phyloP scores from a whole-genome alignment of 2,113 vertebrate species.

The Cyprinodon brontotheroides region DNA sequence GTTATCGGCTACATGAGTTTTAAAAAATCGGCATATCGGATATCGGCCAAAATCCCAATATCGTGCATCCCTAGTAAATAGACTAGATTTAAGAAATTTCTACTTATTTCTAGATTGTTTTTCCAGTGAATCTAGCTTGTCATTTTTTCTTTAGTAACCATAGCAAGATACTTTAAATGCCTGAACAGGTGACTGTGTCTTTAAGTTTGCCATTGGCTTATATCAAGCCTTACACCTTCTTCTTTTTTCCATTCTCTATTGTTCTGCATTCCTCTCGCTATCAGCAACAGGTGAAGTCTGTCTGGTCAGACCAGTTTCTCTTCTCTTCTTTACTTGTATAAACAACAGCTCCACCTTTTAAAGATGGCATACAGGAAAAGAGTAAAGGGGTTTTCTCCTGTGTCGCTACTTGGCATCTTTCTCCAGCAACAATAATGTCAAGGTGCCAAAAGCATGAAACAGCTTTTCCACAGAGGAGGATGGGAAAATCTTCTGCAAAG shows the following conservation, averaged over 20 bases:
- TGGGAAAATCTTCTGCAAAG: constrained; percentile 11
- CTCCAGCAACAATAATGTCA: not conserved
- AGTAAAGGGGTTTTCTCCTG: not conserved
- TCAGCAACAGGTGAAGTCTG: constrained; percentile 51
- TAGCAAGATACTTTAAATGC: not conserved
- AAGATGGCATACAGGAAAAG: too few species aligned
- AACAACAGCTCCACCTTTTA: not conserved
- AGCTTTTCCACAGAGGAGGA: constrained; percentile 7
- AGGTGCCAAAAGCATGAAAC: constrained; percentile 1
- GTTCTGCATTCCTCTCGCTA: constrained; percentile 53
- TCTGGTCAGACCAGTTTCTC: constrained; percentile 53
- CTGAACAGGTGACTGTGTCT: not conserved
- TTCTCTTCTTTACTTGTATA: not conserved
- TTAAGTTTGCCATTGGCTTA: not conserved
- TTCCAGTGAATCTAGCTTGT: too few species aligned
- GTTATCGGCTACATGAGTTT: too few species aligned
- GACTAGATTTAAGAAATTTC: too few species aligned
- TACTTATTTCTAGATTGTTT: too few species aligned
- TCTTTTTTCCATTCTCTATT: constrained; percentile 4
- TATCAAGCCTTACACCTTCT: not conserved
- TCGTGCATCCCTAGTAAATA: too few species aligned
- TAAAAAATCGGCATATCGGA: too few species aligned
- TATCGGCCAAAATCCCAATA: too few species aligned
- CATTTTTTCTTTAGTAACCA: not conserved
- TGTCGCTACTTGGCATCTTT: not conserved